phyloP scores from a whole-genome alignment of 2,797 vertebrate genomes.

The Eremophila alpestris region DNA sequence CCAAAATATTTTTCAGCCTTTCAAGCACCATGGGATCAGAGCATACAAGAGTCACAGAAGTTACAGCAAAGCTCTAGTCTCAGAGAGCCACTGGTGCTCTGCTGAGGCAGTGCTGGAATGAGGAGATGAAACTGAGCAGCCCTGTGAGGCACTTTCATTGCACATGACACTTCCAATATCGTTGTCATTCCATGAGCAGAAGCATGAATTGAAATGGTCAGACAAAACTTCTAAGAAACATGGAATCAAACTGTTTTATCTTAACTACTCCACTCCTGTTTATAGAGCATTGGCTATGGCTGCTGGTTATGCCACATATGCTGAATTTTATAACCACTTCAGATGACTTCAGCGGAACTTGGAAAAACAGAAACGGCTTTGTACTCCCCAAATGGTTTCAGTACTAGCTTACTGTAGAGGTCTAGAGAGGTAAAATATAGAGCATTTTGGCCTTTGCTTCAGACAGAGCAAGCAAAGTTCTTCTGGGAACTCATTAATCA shows the following conservation, averaged over 20 bases:
- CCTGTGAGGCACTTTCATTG: not conserved
- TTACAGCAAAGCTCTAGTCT: not conserved
- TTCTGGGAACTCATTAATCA: slow-evolving; percentile 20
- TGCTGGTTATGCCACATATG: not conserved
- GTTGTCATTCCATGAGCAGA: rapidly evolving
- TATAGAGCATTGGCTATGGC: not conserved
- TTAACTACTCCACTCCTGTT: not conserved
- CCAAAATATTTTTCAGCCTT: not conserved
- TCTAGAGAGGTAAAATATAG: not conserved
- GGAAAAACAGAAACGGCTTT: not conserved
- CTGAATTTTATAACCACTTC: not conserved
- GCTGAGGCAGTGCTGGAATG: not conserved
- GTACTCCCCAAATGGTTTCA: not conserved
- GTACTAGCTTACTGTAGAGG: not conserved
- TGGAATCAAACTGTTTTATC: not conserved
- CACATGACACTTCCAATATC: rapidly evolving
- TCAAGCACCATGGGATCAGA: not conserved
- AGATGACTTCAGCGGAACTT: not conserved
- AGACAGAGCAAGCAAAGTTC: not conserved
- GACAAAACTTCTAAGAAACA: not conserved
- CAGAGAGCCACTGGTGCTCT: not conserved
- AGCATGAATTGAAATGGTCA: not conserved
- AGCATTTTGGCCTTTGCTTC: not conserved
- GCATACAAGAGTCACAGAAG: not conserved
- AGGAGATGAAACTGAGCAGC: not conserved